Evolutionary conservation across 2,113 vertebrate species (phyloP).

Genomic region (Cheirogaleus medius): DNA sequence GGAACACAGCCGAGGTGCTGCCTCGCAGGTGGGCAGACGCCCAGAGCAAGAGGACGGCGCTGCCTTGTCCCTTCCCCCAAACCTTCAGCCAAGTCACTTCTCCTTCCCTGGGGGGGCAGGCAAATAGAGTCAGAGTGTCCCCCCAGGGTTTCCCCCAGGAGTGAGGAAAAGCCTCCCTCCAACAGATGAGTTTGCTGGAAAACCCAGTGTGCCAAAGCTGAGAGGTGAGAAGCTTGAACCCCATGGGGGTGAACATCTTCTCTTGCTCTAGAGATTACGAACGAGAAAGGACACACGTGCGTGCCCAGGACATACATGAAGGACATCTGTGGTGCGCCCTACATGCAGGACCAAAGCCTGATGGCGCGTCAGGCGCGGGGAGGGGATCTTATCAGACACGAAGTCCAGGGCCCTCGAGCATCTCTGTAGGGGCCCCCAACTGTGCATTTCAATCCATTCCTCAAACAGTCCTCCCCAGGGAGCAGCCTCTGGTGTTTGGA

Average conservation of each 20-base stretch:
- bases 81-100: not conserved
- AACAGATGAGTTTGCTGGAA: too few species aligned
- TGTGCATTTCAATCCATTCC: not conserved
- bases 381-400: too few species aligned
- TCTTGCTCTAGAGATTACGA: not conserved
- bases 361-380: not conserved
- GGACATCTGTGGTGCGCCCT: too few species aligned
- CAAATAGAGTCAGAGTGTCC: not conserved
- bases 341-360: too few species aligned
- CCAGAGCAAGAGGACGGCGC: not conserved
- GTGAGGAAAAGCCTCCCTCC: not conserved
- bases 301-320: accelerated
- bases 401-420: accelerated
- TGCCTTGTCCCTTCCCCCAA: not conserved
- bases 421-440: too few species aligned
- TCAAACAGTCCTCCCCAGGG: not conserved
- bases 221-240: too few species aligned
- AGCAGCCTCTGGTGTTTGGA: not conserved
- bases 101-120: not conserved
- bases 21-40: not conserved
- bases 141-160: not conserved
- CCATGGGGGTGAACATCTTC: not conserved
- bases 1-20: not conserved
- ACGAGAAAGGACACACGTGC: accelerated
- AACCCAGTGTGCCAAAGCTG: not conserved